phyloP scores from a whole-genome alignment of 2,797 vertebrate species.

The Pteronotus mesoamericanus region DNA sequence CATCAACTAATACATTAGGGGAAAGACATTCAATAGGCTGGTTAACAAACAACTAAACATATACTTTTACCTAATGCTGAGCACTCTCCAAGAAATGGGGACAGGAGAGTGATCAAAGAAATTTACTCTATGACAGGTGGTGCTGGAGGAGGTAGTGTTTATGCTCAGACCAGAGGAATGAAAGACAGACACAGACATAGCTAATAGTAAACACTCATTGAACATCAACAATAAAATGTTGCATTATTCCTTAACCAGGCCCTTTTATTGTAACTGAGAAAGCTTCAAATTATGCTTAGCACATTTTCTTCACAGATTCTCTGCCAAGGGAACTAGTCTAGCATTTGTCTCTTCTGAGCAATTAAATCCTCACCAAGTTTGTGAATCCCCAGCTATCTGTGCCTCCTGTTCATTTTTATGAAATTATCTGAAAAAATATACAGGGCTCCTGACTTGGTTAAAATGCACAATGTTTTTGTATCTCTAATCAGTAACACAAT shows the following conservation, averaged over 20 bases:
- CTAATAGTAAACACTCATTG: background rate
- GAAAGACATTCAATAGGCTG: background rate
- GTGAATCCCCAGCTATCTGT: background rate
- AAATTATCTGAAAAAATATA: background rate
- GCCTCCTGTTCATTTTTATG: background rate
- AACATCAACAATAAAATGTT: background rate
- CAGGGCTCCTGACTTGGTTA: background rate
- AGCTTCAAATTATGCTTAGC: background rate
- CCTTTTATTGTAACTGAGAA: background rate
- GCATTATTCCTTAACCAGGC: background rate
- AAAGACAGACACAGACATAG: background rate
- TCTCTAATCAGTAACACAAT: background rate
- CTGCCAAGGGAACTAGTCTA: background rate
- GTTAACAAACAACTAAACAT: background rate
- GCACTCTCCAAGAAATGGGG: background rate
- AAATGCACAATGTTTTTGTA: background rate
- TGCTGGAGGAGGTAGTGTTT: background rate
- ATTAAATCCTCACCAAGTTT: conserved; percentile 29
- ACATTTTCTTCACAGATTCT: background rate
- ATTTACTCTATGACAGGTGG: background rate
- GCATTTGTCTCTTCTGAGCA: conserved; percentile 25
- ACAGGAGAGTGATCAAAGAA: background rate
- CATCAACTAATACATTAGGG: background rate
- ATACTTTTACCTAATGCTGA: background rate
- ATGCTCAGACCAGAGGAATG: background rate